Percentiles rank a stretch among this genome's conserved stretches.
These are phyloP conservation scores for Trachymyrmex septentrionalis DNA, from an alignment of 1,140 invertebrate genomes.

Conservation along the genomic window DNA sequence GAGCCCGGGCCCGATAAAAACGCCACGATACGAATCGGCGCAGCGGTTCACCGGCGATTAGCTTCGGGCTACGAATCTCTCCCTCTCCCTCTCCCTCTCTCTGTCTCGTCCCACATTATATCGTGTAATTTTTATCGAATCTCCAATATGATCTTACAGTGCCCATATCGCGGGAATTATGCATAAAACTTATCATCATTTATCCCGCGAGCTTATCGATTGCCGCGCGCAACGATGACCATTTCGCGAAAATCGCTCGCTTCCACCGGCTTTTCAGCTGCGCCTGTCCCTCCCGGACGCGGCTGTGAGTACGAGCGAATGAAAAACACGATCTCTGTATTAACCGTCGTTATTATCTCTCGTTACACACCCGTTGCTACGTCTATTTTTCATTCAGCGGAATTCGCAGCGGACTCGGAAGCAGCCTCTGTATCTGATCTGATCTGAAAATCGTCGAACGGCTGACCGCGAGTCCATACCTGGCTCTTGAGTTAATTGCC, in stretches of 20 bases:
- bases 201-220: slow-evolving; percentile 62
- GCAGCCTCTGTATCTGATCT: background rate
- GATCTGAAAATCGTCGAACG: too few species aligned
- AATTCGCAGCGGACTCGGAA: background rate
- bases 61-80: slow-evolving; percentile 78
- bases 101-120: slow-evolving; percentile 72
- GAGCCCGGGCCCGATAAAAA: slow-evolving; percentile 75
- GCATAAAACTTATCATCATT: slow-evolving; percentile 76
- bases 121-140: slow-evolving; percentile 81
- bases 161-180: slow-evolving; percentile 78
- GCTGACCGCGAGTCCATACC: background rate
- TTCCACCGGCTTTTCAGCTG: background rate
- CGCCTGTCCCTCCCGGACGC: background rate
- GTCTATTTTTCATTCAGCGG: slow-evolving; percentile 2
- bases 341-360: slow-evolving; percentile 27
- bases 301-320: slow-evolving; percentile 37
- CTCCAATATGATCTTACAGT: slow-evolving; percentile 79
- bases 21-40: slow-evolving; percentile 82
- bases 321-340: slow-evolving; percentile 41
- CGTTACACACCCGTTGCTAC: too few species aligned
- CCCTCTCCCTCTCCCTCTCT: background rate
- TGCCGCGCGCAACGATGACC: slow-evolving; percentile 28
- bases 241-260: slow-evolving; percentile 53
- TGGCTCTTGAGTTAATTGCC: slow-evolving; percentile 8
- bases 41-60: slow-evolving; percentile 77